Evolutionary conservation across 2,113 vertebrate species (phyloP).

Genomic region (Mustela lutreola): DNA sequence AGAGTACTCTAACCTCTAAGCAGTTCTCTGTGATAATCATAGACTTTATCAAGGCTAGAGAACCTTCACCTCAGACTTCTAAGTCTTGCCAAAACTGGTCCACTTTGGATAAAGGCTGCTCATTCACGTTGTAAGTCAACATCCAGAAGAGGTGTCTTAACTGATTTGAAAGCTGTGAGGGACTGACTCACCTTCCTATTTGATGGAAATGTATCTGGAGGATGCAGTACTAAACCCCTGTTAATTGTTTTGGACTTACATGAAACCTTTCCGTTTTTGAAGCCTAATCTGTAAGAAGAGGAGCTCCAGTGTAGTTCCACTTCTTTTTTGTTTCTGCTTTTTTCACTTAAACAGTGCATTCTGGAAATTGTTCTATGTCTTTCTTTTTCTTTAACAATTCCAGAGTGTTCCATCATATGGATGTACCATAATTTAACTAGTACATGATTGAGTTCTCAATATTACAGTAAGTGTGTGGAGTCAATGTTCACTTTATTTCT

Average conservation of each 20-base stretch:
- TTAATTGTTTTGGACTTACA: neutral
- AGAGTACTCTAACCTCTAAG: neutral
- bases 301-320: neutral
- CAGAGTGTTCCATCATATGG: neutral
- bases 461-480: neutral
- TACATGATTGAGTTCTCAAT: neutral
- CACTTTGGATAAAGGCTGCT: neutral
- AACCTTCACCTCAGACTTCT: neutral
- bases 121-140: neutral
- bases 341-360: neutral
- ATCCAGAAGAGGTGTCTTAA: neutral
- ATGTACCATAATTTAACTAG: neutral
- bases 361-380: neutral
- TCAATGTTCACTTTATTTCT: neutral
- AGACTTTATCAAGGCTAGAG: neutral
- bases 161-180: neutral
- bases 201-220: conserved; percentile 21
- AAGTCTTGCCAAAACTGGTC: neutral
- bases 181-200: neutral
- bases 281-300: neutral
- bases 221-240: neutral
- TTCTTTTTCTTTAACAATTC: neutral
- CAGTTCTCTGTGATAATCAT: neutral
- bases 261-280: neutral
- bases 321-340: neutral